Base-by-base conservation (phyloP, 2,113 vertebrate genomes). In the Mirza zaza region DNA sequence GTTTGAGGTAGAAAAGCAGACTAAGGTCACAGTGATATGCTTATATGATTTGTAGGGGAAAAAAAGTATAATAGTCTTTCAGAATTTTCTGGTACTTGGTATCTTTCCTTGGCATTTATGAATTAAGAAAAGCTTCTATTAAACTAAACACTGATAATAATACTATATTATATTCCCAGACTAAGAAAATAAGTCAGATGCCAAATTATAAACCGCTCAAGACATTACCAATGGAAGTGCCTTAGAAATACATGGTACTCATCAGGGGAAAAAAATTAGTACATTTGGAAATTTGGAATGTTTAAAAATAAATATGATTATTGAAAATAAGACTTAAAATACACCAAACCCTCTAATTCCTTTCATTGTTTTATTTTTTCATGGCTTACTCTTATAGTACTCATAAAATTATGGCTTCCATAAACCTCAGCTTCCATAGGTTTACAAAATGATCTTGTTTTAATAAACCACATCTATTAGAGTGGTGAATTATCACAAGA, bases 401-500 rank as follows among this genome's bases (percentile, higher is more conserved):
- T 50, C 73, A 93, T 84, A 91, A 95, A 84, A 96, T 61, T 83
- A 77, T 2, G 5, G n/a, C 0, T 80, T 67, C 87, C 84, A 87
- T 87, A 94, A 87, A 83, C 12, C 2, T 81, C 34, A 94, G 55
- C 70, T 96, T 29, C 18, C 13, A 36, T 36, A 70, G 20, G 25
- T 65, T 95, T 63, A 61, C 42, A 76, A 48, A 10, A 63, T 87
- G n/a, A 80, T 87, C 94, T 95, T 81, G 17, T 90, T 90, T 97
- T 92, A 96, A 79, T 93, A 81, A 87, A 68, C 3, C n/a, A 29
- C 17, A 71, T 90, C 21, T 55, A 84, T 92, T 82, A 94, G 20
- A 57, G 3, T 32, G 61, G 14, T 79, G 27, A 90, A 48, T 77
- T 68, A 67, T 73, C n/a, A 89, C 18, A 89, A 79, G 68, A 59